Base-by-base conservation (phyloP, 2,888 invertebrate species). In the Euproctis similis region DNA sequence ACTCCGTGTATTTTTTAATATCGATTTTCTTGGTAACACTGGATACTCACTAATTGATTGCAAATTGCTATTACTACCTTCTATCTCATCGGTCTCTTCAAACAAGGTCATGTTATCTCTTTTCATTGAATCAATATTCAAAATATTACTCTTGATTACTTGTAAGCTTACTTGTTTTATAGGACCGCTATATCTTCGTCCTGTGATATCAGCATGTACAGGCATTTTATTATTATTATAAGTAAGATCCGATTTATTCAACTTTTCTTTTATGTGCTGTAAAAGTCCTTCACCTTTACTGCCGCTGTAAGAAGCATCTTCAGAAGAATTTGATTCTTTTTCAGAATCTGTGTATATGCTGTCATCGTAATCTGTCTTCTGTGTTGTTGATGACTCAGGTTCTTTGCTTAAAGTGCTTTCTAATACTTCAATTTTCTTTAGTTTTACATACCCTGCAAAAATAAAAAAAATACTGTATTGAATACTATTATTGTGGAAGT, bases 401-500 rank as follows among this genome's bases (percentile, higher is more conserved):
- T 77, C 77, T 55, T 72, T 77, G 1, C 60, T 50, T 13, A 72
- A 36, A 1, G 67, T 65, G 38, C 82, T 85, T 60, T 82, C 76
- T 42, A 85, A 55, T 28, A 85, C 76, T 50, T 87, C 87, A 26
- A 87, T 44, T 46, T 86, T 77, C 46, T 85, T 85, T 9, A 89
- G 59, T 46, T 86, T 86, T 1, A 88, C 78, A 43, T 80, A 90
- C 20, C 90, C 90, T 90, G 64, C 21, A 77, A n/a, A n/a, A n/a
- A n/a, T n/a, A n/a, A n/a, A n/a, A n/a, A 4, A 14, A 4, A 14
- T 14, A 14, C 14, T 14, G 14, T 14, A 14, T n/a, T n/a, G n/a
- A n/a, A n/a, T n/a, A n/a, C n/a, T n/a, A n/a, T n/a, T n/a, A n/a
- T n/a, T n/a, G n/a, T n/a, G n/a, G n/a, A n/a, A n/a, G n/a, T n/a